Evolutionary conservation across 2,113 vertebrate species (phyloP), one percentile per base, ranked within the genome.

Genomic region (Tenrec ecaudatus): DNA sequence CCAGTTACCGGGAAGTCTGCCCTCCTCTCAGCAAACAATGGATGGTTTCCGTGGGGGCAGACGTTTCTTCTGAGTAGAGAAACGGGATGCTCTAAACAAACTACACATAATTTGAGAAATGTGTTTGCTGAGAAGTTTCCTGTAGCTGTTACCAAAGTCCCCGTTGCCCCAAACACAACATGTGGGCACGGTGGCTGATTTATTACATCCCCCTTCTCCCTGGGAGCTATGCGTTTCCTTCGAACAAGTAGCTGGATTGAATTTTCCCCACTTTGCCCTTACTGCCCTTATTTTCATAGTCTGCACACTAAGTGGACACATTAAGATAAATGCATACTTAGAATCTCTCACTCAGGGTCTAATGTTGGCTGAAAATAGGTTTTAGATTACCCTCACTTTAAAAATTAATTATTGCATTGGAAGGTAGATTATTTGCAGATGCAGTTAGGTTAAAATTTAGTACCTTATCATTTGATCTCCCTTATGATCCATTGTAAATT

Each of bases 121-220:
- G 27, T 84, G 82, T 86, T 89, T n/a, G 12, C 33, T 86, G 27
- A 82, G 68, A 97, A 92, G 81, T 58, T 6, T 90, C 66, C 47
- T 36, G 25, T 3, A 25, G 47, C n/a, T 75, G 36, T 88, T 82
- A 86, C 53, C 81, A 83, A 95, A 79, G 31, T 47, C 25, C 64
- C 47, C 33, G 29, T 60, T 90, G 10, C 47, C 86, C 25, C 53
- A 86, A 71, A 20, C 10, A 12, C 19, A 80, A 71, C 23, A 68
- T 38, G 27, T 22, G 33, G 60, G 31, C 20, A 22, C 8, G 38
- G 19, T 38, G 60, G 77, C 33, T 78, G 71, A 86, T 83, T 86
- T 79, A 78, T 66, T 58, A 86, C 82, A 90, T 58, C 27, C 73
- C 33, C 68, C 19, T 47, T 68, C 57, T 40, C 73, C 17, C 12